Base-by-base conservation (phyloP, 2,113 vertebrate genomes). In the Gyps fulvus region DNA sequence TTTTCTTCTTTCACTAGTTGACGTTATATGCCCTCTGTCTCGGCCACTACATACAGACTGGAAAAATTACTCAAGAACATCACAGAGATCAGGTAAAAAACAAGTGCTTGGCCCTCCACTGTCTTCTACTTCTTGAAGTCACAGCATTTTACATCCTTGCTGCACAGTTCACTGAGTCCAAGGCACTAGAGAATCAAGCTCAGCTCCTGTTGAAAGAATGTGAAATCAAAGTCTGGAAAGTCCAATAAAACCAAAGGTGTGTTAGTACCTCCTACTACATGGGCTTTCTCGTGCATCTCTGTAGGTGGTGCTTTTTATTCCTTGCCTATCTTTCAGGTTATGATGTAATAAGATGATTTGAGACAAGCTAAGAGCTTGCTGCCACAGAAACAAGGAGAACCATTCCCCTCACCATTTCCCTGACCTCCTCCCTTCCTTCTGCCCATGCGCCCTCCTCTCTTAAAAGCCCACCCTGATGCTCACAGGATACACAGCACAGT, bases 141-240 rank as follows among this genome's bases (percentile, higher is more conserved):
- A 78, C 52, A 72, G 47, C 32, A 57, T 52, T 87, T 91, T 25
- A 91, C 47, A 82, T 59, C 43, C 38, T 74, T 58, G n/a, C 57
- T 79, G 74, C 47, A 45, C 3, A 8, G 61, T 65, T 89, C 47
- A 40, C 87, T 16, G 36, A 72, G 47, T 80, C 55, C 78, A 87
- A 70, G 69, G 38, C 84, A 61, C 32, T 3, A 67, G 78, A 95
- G 78, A 95, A 84, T 54, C 42, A 52, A 87, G n/a, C 31, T 91
- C 77, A 69, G 52, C 42, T 91, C 32, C 29, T 23, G 59, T 58
- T 87, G 86, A 72, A 92, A 69, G 58, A 93, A 86, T 42, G 63
- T 83, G 79, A 92, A 93, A 88, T 83, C 87, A 66, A 89, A 89
- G 66, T 36, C 90, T 83, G 96, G 93, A 93, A 93, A 96, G 85